Conservation (phyloP, 92 coral and sea anemone genomes). For the Zoanthus sociatus region DNA sequence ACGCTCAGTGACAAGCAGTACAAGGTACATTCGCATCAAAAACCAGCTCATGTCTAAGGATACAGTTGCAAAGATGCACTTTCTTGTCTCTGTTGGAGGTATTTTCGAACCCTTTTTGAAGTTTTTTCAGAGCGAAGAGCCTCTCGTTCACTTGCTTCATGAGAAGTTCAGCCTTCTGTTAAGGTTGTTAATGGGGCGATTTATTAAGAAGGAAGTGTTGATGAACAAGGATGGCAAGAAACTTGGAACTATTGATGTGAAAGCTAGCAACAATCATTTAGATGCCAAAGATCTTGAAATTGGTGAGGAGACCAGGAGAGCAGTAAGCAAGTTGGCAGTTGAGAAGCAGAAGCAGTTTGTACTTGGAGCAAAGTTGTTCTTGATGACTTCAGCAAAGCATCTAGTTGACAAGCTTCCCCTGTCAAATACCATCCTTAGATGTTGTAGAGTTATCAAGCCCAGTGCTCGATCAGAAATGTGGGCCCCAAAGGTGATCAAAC, state of each 20-base stretch:
- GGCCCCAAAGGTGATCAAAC: constrained; percentile 63
- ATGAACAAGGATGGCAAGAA: constrained; percentile 46
- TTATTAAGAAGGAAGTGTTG: constrained; percentile 53
- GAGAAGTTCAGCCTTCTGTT: constrained; percentile 54
- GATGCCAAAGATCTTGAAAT: constrained; percentile 57
- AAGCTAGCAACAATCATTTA: constrained; percentile 49
- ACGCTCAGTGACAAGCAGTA: constrained; percentile 30
- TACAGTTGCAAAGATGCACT: constrained; percentile 56
- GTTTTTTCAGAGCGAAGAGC: constrained; percentile 57
- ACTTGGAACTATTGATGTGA: constrained; percentile 51
- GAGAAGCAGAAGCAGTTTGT: constrained; percentile 60
- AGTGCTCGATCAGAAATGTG: constrained; percentile 56
- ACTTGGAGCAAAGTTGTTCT: constrained; percentile 60
- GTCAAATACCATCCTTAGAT: constrained; percentile 47
- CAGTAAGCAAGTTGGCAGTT: constrained; percentile 47
- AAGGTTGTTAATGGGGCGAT: constrained; percentile 52
- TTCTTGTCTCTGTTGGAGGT: constrained; percentile 59
- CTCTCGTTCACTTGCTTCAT: constrained; percentile 61
- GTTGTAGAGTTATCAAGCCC: constrained; percentile 37
- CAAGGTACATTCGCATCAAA: constrained; percentile 49
- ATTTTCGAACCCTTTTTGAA: constrained; percentile 50
- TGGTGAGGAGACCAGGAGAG: constrained; percentile 64
- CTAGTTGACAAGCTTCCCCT: constrained; percentile 57
- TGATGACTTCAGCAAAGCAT: constrained; percentile 61
- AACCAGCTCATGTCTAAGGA: constrained; percentile 53